Base-by-base conservation (phyloP, 2,888 invertebrate genomes). In the Dicycla oo region DNA sequence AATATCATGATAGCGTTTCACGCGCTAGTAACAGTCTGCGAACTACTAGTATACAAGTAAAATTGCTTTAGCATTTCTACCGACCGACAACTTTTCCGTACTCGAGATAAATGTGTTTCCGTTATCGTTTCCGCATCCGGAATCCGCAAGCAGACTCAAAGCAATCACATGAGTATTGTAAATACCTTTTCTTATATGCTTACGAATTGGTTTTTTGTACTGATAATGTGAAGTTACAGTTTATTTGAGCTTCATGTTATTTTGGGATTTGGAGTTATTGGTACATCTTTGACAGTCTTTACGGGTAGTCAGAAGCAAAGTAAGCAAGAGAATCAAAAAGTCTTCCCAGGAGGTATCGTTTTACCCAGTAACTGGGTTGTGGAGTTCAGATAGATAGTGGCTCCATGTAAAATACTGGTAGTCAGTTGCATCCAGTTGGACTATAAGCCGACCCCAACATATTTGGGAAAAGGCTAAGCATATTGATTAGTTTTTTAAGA, bases 31-130 rank as follows among this genome's bases (percentile, higher is more conserved):
- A 71, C 56, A 73, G 53, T 23, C 58, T 61, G 30, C 34, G 34
- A 69, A 54, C 56, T 60, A 49, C 34, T 23, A 47, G 34, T 53
- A 18, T 38, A 38, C 34, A n/a, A 70, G 69, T 58, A 85, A 80
- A 85, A 86, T 76, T 74, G 56, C 63, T 68, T 23, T 20, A 60
- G 38, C 56, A 56, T 68, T 68, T 68, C 49, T 43, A 58, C 54
- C 40, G 34, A 38, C 49, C 51, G 57, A 68, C 71, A 78, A 64
- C 63, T 74, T 76, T 71, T 66, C 63, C 61, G 54, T 73, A 58
- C 58, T 74, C 61, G 30, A 73, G 69, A 83, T 83, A 80, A 81
- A 82, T 73, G 60, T 75, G 66, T 79, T 67, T 80, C 77, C 71
- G 62, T 70, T 72, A 75, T 86, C 69, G 69, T 54, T 73, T 69